phyloP scores from a whole-genome alignment of 1,140 invertebrate genomes.

The Bombus superbus region DNA sequence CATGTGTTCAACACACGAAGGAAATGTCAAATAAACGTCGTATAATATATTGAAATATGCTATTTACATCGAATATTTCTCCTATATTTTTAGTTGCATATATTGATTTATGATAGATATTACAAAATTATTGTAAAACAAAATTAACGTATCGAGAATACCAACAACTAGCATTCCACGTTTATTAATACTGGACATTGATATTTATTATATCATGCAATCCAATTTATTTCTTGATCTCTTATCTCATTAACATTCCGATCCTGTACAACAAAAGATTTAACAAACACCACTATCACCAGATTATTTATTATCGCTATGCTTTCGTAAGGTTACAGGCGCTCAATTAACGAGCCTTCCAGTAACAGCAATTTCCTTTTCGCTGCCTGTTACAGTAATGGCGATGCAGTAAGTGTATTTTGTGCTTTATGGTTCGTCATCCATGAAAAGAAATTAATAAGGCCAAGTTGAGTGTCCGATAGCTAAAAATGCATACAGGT shows the following conservation, averaged over 20 bases:
- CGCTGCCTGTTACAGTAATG: conserved; percentile 50
- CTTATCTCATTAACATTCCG: background rate
- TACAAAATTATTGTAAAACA: too few relatives aligned
- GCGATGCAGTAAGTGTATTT: conserved; percentile 44
- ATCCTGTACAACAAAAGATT: background rate
- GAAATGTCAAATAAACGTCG: background rate
- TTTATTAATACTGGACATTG: background rate
- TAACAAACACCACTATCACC: background rate
- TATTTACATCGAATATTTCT: too few relatives aligned
- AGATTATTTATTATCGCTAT: conserved; percentile 2
- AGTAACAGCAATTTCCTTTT: conserved; percentile 54
- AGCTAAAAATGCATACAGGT: conserved; percentile 10
- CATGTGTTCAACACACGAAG: background rate
- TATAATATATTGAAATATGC: background rate
- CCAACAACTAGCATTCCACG: background rate
- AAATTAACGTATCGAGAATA: background rate
- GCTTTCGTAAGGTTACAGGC: background rate
- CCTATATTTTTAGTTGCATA: too few relatives aligned
- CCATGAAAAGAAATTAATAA: conserved; percentile 54
- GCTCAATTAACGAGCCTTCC: conserved; percentile 5
- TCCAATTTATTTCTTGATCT: background rate
- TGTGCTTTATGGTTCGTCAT: conserved; percentile 44
- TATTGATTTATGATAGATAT: too few relatives aligned
- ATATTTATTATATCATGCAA: background rate
- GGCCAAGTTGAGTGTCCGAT: conserved; percentile 29